Evolutionary conservation across 2,797 vertebrate species (phyloP).

Genomic region (Sebastes trivittatus): DNA sequence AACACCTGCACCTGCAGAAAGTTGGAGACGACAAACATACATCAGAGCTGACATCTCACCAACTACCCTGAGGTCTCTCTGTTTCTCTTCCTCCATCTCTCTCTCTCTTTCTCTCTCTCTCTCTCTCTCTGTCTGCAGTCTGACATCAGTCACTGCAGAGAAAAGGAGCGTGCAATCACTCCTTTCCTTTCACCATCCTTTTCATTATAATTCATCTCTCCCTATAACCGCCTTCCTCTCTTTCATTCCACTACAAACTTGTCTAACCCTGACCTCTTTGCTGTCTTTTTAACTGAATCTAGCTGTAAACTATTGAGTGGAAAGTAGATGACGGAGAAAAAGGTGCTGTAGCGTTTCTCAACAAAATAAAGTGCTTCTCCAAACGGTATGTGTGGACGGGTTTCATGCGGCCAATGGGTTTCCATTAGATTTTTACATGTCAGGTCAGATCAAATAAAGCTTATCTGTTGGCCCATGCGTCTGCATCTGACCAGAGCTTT

Average conservation of each 20-base stretch:
- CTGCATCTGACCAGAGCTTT: conserved; percentile 15
- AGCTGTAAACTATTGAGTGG: conserved; percentile 16
- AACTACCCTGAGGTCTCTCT: conserved; percentile 32
- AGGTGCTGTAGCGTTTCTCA: neutral
- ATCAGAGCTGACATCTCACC: conserved; percentile 54
- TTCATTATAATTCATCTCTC: conserved; percentile 34
- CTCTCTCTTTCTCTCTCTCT: neutral
- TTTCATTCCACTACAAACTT: conserved; percentile 34
- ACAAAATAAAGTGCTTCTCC: conserved; percentile 12
- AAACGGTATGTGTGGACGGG: neutral
- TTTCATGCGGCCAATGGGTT: conserved; percentile 4
- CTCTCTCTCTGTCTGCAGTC: conserved; percentile 29
- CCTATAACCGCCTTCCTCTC: neutral
- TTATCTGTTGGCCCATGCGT: conserved; percentile 3
- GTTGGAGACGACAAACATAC: conserved; percentile 48
- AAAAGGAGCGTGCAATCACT: conserved; percentile 7
- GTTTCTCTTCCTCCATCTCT: neutral
- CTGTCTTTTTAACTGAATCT: conserved; percentile 11
- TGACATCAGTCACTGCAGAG: conserved; percentile 54
- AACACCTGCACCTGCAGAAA: conserved; percentile 51
- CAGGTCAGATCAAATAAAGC: conserved; percentile 37
- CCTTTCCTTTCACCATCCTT: conserved; percentile 9
- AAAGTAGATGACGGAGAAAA: neutral
- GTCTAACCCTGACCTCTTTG: conserved; percentile 14
- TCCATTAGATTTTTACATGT: conserved; percentile 17